phyloP scores from a whole-genome alignment of 2,888 invertebrate genomes.

The Schizotus pectinicornis region DNA sequence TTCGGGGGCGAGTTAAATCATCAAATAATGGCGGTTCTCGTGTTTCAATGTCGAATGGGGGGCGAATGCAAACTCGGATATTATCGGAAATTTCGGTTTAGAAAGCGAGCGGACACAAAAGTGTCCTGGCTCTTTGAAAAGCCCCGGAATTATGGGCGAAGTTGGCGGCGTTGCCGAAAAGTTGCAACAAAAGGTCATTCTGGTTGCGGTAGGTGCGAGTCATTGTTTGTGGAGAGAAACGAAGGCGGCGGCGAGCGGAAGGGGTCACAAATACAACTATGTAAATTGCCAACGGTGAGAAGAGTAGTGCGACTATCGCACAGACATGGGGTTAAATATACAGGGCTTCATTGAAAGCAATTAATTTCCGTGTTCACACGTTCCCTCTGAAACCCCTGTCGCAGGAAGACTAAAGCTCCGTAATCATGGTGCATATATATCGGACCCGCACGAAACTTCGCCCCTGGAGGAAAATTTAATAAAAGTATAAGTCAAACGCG shows the following conservation, averaged over 20 bases:
- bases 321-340: conserved; percentile 26
- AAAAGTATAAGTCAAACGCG: conserved; percentile 38
- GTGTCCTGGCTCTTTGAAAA: conserved; percentile 19
- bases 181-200: conserved; percentile 31
- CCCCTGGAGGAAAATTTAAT: conserved; percentile 33
- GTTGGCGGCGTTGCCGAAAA: conserved; percentile 17
- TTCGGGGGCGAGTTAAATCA: conserved; percentile 10
- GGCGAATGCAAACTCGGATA: conserved; percentile 26
- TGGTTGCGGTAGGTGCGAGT: conserved; percentile 19
- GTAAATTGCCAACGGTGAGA: conserved; percentile 22
- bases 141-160: conserved; percentile 25
- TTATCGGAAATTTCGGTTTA: conserved; percentile 24
- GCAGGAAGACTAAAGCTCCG: conserved; percentile 11
- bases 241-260: not conserved
- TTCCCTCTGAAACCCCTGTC: conserved; percentile 15
- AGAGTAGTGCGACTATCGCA: conserved; percentile 11
- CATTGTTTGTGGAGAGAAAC: conserved; percentile 15
- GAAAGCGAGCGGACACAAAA: conserved; percentile 17
- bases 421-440: conserved; percentile 24
- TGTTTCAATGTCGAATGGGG: conserved; percentile 26
- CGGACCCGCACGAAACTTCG: conserved; percentile 27
- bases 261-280: conserved; percentile 25
- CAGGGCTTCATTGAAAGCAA: conserved; percentile 32
- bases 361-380: conserved; percentile 32
- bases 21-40: conserved; percentile 15